phyloP scores from a whole-genome alignment of 1,140 invertebrate genomes.

The Achroia grisella region DNA sequence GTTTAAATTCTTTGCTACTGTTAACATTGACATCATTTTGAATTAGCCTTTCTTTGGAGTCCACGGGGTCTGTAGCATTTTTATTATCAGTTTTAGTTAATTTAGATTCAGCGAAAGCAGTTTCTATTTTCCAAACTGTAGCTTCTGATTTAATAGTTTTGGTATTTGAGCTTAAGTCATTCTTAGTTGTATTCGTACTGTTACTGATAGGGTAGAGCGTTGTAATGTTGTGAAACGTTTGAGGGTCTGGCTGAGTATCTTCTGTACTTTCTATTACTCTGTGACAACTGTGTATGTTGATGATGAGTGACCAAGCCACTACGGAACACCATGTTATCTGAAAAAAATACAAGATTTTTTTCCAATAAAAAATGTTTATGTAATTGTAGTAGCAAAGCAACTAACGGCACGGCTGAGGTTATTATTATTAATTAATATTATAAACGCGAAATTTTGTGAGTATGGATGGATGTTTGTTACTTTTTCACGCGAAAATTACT shows the following conservation, averaged over 20 bases:
- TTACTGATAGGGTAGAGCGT: slow-evolving; percentile 34
- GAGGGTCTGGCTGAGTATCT: neutral
- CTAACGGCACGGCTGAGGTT: too few species aligned
- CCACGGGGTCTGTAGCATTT: slow-evolving; percentile 6
- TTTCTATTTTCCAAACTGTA: slow-evolving; percentile 35
- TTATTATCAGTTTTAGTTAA: slow-evolving; percentile 10
- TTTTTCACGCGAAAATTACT: too few species aligned
- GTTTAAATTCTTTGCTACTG: slow-evolving; percentile 36
- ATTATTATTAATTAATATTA: too few species aligned
- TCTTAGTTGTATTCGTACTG: slow-evolving; percentile 7
- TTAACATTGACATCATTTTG: slow-evolving; percentile 13
- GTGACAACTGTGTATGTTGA: slow-evolving; percentile 10
- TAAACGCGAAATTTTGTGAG: too few species aligned
- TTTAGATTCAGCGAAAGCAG: slow-evolving; percentile 24
- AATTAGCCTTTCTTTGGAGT: neutral
- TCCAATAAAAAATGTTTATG: too few species aligned
- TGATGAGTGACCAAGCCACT: slow-evolving; percentile 3
- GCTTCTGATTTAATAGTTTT: slow-evolving; percentile 3
- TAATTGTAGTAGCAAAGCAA: too few species aligned
- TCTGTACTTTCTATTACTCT: slow-evolving; percentile 13
- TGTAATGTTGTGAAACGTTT: slow-evolving; percentile 21
- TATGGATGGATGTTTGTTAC: too few species aligned
- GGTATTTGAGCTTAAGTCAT: neutral
- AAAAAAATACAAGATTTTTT: neutral
- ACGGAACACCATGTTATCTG: neutral